phyloP scores from a whole-genome alignment of 2,113 vertebrate species.

The Dicerorhinus sumatrensis region DNA sequence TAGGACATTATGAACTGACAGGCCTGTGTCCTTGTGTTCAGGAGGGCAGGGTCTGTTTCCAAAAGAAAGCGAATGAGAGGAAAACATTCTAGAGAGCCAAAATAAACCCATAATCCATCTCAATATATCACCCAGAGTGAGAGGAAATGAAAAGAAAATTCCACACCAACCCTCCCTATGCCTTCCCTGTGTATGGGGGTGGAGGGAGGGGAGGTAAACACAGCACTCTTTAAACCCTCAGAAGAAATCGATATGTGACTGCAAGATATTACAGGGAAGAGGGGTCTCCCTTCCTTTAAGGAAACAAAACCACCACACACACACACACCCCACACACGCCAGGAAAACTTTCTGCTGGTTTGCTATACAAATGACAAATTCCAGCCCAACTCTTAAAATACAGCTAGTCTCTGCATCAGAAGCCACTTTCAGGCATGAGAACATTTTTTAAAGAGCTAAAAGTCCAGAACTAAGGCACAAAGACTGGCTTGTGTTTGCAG shows the following conservation, averaged over 20 bases:
- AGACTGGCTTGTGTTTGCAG: slow-evolving; percentile 32
- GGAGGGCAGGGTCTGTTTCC: not conserved
- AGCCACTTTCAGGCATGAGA: slow-evolving; percentile 57
- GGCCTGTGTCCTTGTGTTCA: not conserved
- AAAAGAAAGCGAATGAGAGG: not conserved
- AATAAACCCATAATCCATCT: not conserved
- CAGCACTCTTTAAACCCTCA: not conserved
- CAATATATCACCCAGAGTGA: not conserved
- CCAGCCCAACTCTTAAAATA: slow-evolving; percentile 47
- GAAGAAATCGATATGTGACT: not conserved
- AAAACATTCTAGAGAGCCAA: not conserved
- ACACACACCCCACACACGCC: not conserved
- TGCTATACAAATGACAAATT: slow-evolving; percentile 27
- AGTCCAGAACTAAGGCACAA: slow-evolving; percentile 58
- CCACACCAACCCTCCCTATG: not conserved
- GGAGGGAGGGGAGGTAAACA: not conserved
- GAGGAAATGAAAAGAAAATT: slow-evolving; percentile 55
- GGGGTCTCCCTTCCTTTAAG: not conserved
- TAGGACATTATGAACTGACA: not conserved
- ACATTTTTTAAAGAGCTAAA: slow-evolving; percentile 66
- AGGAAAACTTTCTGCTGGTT: slow-evolving; percentile 12
- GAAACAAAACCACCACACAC: not conserved
- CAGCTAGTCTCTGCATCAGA: slow-evolving; percentile 49
- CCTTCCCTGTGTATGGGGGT: not conserved
- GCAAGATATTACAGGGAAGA: not conserved